Evolutionary conservation across 2,797 vertebrate genomes (phyloP).

Genomic region (Danio jaintianensis): DNA sequence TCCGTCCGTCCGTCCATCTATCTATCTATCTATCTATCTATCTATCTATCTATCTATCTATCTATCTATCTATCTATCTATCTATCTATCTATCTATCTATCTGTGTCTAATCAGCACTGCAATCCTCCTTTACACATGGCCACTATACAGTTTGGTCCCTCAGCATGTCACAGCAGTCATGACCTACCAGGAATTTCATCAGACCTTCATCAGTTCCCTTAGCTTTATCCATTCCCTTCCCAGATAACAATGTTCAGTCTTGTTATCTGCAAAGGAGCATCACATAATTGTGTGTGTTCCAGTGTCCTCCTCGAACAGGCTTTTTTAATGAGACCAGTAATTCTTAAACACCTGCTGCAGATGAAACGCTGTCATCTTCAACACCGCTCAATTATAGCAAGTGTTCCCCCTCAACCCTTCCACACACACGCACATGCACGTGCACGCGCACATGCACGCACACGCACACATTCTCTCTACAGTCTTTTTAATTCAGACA

Average conservation of each 20-base stretch:
- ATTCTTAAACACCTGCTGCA: slow-evolving; percentile 23
- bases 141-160: background rate
- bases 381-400: slow-evolving; percentile 42
- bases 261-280: slow-evolving; percentile 16
- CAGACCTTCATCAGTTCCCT: slow-evolving; percentile 31
- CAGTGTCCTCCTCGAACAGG: background rate
- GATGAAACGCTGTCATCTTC: slow-evolving; percentile 33
- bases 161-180: background rate
- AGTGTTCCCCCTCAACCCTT: background rate
- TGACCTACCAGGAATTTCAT: slow-evolving; percentile 22
- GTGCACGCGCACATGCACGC: slow-evolving; percentile 47
- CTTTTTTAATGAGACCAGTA: slow-evolving; percentile 27
- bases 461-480: slow-evolving; percentile 66
- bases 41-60: background rate
- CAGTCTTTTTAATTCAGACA: slow-evolving; percentile 78
- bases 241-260: slow-evolving; percentile 15
- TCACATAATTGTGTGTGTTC: background rate
- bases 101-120: background rate
- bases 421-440: slow-evolving; percentile 28
- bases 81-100: background rate
- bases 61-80: background rate
- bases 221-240: background rate
- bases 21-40: too few relatives aligned
- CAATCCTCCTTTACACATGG: background rate
- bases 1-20: too few relatives aligned